Conservation (phyloP, 2,888 invertebrate species). For the Torymus tubicola region DNA sequence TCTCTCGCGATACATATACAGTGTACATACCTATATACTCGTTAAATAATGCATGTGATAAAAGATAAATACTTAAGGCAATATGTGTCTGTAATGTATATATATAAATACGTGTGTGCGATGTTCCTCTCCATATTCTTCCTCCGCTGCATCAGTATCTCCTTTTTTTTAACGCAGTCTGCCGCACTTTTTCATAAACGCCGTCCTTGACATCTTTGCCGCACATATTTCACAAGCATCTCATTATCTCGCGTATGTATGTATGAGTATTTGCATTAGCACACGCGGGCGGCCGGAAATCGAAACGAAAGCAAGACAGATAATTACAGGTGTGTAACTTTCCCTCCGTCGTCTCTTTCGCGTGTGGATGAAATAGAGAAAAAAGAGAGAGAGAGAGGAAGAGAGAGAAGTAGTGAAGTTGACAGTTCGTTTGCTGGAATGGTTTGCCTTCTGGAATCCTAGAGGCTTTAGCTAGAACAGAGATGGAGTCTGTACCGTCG, state of each 20-base stretch:
- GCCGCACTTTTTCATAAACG: conserved; percentile 30
- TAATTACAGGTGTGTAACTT: no score
- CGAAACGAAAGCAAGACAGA: conserved; percentile 20
- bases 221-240: conserved; percentile 37
- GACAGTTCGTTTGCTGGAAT: not conserved
- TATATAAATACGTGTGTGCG: not conserved
- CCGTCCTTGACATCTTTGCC: conserved; percentile 54
- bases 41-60: conserved; percentile 52
- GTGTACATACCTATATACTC: not conserved
- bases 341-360: no score
- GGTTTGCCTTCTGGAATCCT: no score
- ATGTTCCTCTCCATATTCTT: conserved; percentile 1
- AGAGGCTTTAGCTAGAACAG: no score
- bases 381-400: conserved; percentile 41
- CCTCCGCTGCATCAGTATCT: not conserved
- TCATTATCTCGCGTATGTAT: not conserved
- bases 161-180: not conserved
- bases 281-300: conserved; percentile 31
- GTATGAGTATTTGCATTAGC: conserved; percentile 8
- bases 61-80: conserved; percentile 54
- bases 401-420: not conserved
- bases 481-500: no score
- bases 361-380: not conserved
- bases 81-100: not conserved
- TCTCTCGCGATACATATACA: not conserved